These are phyloP conservation scores for Ptiloglossa arizonensis DNA, from an alignment of 1,140 invertebrate species.

Conservation along the genomic window DNA sequence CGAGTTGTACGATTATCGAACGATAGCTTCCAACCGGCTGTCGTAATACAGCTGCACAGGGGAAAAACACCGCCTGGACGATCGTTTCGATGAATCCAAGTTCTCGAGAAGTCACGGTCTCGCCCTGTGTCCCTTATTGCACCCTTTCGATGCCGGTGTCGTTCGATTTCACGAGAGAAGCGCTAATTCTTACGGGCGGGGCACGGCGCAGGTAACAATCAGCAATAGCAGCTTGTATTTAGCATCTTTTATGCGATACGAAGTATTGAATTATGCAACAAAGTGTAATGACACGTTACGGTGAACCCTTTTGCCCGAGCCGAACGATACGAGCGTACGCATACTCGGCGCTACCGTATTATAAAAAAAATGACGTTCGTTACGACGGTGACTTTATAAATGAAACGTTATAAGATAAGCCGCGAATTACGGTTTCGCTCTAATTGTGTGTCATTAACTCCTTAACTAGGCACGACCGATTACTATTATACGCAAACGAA, in stretches of 20 bases:
- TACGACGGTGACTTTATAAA: neutral
- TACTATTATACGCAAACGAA: too few species aligned
- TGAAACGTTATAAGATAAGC: too few species aligned
- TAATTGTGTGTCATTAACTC: too few species aligned
- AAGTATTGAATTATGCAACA: slow-evolving; percentile 30
- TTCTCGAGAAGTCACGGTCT: neutral
- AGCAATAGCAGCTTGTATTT: neutral
- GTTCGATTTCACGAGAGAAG: neutral
- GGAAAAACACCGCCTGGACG: neutral
- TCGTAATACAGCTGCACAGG: neutral
- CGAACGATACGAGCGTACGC: neutral
- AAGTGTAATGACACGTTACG: slow-evolving; percentile 10
- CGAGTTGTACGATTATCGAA: too few species aligned
- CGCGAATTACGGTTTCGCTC: too few species aligned
- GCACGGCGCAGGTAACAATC: slow-evolving; percentile 12
- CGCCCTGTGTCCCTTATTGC: neutral
- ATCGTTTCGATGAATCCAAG: neutral
- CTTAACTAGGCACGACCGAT: too few species aligned
- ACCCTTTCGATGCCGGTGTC: neutral
- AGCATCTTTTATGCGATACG: neutral
- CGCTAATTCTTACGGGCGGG: neutral
- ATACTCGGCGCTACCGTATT: too few species aligned
- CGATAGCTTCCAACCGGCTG: too few species aligned
- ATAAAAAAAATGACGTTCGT: neutral
- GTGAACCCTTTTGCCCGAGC: neutral